phyloP scores from a whole-genome alignment of 2,888 invertebrate genomes.

The Alcis repandata region DNA sequence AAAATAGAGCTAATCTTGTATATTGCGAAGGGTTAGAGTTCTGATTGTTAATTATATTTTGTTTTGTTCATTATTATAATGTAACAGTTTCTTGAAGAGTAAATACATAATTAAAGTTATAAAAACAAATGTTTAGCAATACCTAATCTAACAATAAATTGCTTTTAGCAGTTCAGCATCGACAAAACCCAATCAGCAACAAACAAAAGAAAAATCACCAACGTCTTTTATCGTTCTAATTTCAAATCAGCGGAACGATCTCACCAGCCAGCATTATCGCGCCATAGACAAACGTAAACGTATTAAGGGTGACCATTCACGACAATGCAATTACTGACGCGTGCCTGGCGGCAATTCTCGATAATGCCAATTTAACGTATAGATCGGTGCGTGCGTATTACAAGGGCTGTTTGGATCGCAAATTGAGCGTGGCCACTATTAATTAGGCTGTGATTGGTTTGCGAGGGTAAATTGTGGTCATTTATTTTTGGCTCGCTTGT shows the following conservation, averaged over 20 bases:
- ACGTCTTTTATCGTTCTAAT: constrained; percentile 52
- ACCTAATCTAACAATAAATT: too few relatives aligned
- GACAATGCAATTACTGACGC: constrained; percentile 75
- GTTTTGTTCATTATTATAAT: constrained; percentile 11
- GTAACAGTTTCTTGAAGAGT: constrained; percentile 5
- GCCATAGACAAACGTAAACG: constrained; percentile 73
- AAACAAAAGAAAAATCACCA: constrained; percentile 21
- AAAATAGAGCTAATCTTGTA: constrained; percentile 46
- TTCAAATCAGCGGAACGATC: constrained; percentile 57
- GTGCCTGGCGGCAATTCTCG: constrained; percentile 71
- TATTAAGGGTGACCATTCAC: constrained; percentile 69
- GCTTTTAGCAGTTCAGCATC: too few relatives aligned
- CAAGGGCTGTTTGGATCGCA: constrained; percentile 70
- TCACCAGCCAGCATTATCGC: constrained; percentile 49
- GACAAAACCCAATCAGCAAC: neutral
- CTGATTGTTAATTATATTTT: constrained; percentile 30
- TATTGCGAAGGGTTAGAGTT: constrained; percentile 33
- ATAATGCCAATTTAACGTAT: constrained; percentile 80
- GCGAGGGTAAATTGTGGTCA: constrained; percentile 50
- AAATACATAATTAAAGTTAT: neutral
- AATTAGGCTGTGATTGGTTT: constrained; percentile 73
- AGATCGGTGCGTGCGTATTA: constrained; percentile 60
- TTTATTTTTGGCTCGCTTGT: constrained; percentile 51
- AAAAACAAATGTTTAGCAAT: too few relatives aligned
- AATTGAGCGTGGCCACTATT: constrained; percentile 76